Base-by-base conservation (phyloP, 2,888 invertebrate genomes). In the Marronus borbonicus region DNA sequence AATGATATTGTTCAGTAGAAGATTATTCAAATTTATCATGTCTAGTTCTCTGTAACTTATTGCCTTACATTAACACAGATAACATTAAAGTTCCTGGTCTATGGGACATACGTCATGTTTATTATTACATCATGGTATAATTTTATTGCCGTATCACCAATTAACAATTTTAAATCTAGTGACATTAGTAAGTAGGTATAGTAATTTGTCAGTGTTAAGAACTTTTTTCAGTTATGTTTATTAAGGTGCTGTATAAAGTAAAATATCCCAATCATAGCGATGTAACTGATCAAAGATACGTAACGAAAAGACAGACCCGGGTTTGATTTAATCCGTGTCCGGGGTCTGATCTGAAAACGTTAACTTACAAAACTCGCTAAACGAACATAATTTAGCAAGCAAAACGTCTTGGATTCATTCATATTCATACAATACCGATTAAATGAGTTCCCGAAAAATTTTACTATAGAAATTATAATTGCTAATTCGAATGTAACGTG, bases 381-480 rank as follows among this genome's bases (percentile, higher is more conserved):
- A 36, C 36, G 36, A 39, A 3, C n/a, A 14, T 65, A 44, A 66
- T 50, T 28, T 28, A 28, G 14, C 49, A 14, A 50, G 12, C 24
- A 52, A 31, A 44, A 50, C 68, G 20, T 50, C 12, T 12, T 1
- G 12, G 20, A 50, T 72, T 72, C 72, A 72, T 72, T 72, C 72
- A 72, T 72, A 72, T 72, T 72, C 72, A 72, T 72, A 58, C 36
- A 20, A 58, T 72, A 58, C 36, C 58, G 58, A 72, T 72, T 72
- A 72, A 72, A 72, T 44, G 17, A 50, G 50, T 58, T 72, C 58
- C 72, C 39, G 72, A 36, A 72, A 66, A 72, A 58, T 58, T 72
- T 72, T 72, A 72, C 72, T 72, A 72, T 72, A 58, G 36, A 24
- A 72, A 72, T 72, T 72, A 72, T 39, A 72, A 72, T 72, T 72